Evolutionary conservation across 30 jellyfish, hydroid and myxozoan genomes (phyloP), one percentile per base, ranked within the genome.

Genomic region (Chrysaora quinquecirrha): DNA sequence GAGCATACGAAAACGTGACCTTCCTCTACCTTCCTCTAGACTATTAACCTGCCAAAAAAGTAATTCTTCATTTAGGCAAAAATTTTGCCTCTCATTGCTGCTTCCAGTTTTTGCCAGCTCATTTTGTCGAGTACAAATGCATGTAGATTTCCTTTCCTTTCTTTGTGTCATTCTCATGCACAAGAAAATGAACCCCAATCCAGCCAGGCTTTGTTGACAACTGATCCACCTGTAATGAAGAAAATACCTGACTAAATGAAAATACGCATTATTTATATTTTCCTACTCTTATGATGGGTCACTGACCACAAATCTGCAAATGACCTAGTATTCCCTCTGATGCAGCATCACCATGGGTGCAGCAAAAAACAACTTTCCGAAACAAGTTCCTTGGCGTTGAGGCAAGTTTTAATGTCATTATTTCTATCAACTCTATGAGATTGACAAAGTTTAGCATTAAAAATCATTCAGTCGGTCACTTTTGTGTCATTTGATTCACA

Each of bases 151-250:
- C 27, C 30, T 65, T 65, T 38, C 54, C 14, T 14, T 38, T 38
- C 54, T 38, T 38, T 38, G 54, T 38, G 54, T 38, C 54, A 65
- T 65, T 65, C 22, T 65, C 78, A 29, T 65, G 78, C 16, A 65
- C 61, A 65, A 65, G 78, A 65, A 65, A 65, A 19, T 24, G 29
- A 65, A 65, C 20, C 35, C 78, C 78, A 65, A 56, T 65, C 78
- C 78, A 65, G 30, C 78, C 78, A 28, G 78, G 48, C 28, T 65
- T 65, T n/a, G 78, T 65, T 25, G 78, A 38, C 32, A 65, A 47
- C 48, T 65, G 78, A 32, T 65, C 78, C 52, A 65, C 30, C 78
- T 65, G 30, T 23, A 65, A 65, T 6, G 1, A 25, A 22, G n/a
- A 64, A 38, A 30, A 65, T 22, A 29, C 4, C 4, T 65, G 16